Base-by-base conservation (phyloP, 2,888 invertebrate species). In the Yponomeuta cagnagella region DNA sequence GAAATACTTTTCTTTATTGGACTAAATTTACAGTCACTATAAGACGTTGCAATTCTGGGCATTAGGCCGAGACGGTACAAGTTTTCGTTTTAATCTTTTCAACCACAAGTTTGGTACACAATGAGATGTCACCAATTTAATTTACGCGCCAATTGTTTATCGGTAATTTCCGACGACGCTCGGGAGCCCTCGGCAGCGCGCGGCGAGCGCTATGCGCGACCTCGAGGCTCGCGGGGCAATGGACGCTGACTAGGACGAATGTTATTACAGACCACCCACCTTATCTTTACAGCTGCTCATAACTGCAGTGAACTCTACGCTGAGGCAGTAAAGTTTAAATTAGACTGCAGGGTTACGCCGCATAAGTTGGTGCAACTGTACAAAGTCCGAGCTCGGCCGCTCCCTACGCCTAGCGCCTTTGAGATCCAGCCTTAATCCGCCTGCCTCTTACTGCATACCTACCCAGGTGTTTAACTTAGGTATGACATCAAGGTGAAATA, bases 231-330 rank as follows among this genome's bases (percentile, higher is more conserved):
- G 76, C 84, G 77, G 92, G 90, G 88, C 90, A 91, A 92, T 89
- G 90, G 86, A 86, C 91, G 90, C 88, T 89, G 86, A 91, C 89
- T 91, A 90, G 91, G 90, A 88, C 91, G 89, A 90, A 88, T 87
- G 88, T 87, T 89, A 90, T 65, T 70, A 70, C 65, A 65, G 65
- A 70, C 68, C 48, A 71, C 23, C 43, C 65, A 31, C 31, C n/a
- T 33, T 63, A 69, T 69, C 69, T 52, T 30, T 58, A 30, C 31
- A n/a, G n/a, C 23, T 37, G 30, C 10, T 37, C 52, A 12, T 52
- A 68, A 31, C 68, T 52, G 31, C 64, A 67, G 67, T 12, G 33
- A 37, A 67, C 67, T 43, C 67, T 43, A n/a, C 33, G 2, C 37
- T 15, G 9, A 68, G 10, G 5, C 12, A 30, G 23, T 68, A 68